These are phyloP conservation scores for Tachycineta bicolor DNA, from an alignment of 2,113 vertebrate species.

Conservation along the genomic window DNA sequence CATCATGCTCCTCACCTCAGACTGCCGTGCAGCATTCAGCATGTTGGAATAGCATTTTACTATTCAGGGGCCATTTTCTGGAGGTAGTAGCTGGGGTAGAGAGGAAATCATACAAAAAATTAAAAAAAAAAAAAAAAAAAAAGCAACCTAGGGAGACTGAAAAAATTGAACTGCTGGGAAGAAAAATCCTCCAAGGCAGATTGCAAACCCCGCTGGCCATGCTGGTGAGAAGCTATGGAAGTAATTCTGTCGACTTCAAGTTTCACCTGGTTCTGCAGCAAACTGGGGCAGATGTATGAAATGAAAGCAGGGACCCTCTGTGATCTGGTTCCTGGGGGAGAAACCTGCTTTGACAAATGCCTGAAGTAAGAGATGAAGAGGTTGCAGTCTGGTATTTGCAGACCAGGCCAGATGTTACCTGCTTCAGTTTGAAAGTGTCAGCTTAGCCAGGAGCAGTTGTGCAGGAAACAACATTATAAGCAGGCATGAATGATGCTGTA, in stretches of 20 bases:
- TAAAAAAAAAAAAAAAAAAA: not conserved
- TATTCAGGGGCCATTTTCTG: not conserved
- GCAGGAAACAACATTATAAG: not conserved
- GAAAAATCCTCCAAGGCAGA: not conserved
- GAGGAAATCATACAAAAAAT: not conserved
- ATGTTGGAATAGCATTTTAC: not conserved
- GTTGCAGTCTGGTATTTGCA: not conserved
- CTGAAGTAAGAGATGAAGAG: not conserved
- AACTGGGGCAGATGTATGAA: not conserved
- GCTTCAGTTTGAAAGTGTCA: constrained; percentile 26
- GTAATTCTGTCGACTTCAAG: not conserved
- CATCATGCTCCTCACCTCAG: not conserved
- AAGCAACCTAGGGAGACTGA: not conserved
- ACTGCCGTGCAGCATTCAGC: not conserved
- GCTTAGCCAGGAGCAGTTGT: not conserved
- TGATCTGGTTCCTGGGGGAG: not conserved
- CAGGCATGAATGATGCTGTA: constrained; percentile 4
- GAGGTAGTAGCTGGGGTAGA: not conserved
- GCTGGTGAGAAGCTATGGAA: not conserved
- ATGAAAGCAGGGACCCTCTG: not conserved
- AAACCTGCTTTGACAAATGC: not conserved
- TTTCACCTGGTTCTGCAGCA: constrained; percentile 23
- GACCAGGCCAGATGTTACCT: constrained; percentile 30
- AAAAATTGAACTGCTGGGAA: not conserved
- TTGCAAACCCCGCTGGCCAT: not conserved